These are phyloP conservation scores for Thelaira solivaga DNA, from an alignment of 2,888 invertebrate species.

Conservation along the genomic window DNA sequence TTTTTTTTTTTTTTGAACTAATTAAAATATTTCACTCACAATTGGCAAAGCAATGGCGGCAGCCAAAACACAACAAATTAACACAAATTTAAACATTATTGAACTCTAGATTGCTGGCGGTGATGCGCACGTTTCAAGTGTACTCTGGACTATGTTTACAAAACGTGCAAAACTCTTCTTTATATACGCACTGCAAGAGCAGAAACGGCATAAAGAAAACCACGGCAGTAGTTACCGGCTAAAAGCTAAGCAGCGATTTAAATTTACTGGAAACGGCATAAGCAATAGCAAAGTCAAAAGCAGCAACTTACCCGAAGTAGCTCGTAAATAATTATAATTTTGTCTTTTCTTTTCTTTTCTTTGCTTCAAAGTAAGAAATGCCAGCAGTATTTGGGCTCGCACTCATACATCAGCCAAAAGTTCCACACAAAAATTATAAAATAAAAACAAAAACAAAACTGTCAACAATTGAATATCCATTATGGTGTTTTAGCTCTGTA, in stretches of 20 bases:
- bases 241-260: neutral
- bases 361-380: slow-evolving; percentile 50
- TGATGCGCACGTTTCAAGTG: slow-evolving; percentile 72
- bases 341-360: slow-evolving; percentile 1
- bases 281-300: slow-evolving; percentile 14
- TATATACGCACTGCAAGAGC: slow-evolving; percentile 70
- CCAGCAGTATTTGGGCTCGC: too few relatives aligned
- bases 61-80: slow-evolving; percentile 72
- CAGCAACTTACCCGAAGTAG: slow-evolving; percentile 25
- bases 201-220: slow-evolving; percentile 12
- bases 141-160: slow-evolving; percentile 73
- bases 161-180: slow-evolving; percentile 69
- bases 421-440: too few relatives aligned
- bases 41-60: slow-evolving; percentile 70
- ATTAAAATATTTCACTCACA: slow-evolving; percentile 72
- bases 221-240: slow-evolving; percentile 31
- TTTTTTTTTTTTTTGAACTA: too few relatives aligned
- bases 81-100: slow-evolving; percentile 72
- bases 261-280: slow-evolving; percentile 30
- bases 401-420: too few relatives aligned
- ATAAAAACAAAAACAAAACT: too few relatives aligned
- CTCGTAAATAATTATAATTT: slow-evolving; percentile 8
- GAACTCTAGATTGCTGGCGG: slow-evolving; percentile 27
- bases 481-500: too few relatives aligned
- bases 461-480: too few relatives aligned